Base-by-base conservation (phyloP, 2,113 vertebrate genomes). In the Otis tarda region DNA sequence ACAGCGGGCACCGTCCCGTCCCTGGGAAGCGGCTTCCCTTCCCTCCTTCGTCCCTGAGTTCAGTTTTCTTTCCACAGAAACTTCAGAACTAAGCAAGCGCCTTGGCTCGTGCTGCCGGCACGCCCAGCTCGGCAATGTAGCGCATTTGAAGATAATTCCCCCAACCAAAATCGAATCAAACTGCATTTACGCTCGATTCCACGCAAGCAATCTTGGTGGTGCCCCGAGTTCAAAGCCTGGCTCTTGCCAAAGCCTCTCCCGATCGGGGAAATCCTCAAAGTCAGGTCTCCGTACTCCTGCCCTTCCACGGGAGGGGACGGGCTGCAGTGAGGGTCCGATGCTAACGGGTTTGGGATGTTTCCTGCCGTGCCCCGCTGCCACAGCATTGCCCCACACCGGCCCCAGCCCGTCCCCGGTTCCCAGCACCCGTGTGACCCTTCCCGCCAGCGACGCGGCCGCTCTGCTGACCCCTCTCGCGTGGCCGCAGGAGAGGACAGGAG, bases 21-120 rank as follows among this genome's bases (percentile, higher is more conserved):
- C 43, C 37, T 3, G 20, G 50, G 81, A 73, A 64, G 57, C 70
- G 50, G 68, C 31, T 83, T 39, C 45, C 25, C 5, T 30, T 30
- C 73, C 53, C 41, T 73, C 53, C 14, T 53, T 19, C 17, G 1
- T 10, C 20, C 9, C 3, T 50, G 49, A 45, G 71, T 50, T 24
- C 43, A 16, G 47, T 15, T 75, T 63, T 43, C 21, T 75, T 65
- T 55, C 69, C 24, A 18, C 3, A 81, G 68, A 49, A 63, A 52
- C 63, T 65, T 18, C 37, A 25, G 28, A 63, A 22, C 10, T 4
- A n/a, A 68, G 37, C 0, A 0, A 59, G 69, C 0, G 2, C 64
- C 39, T 41, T 59, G 75, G 73, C 19, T 82, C 30, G 2, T 3
- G 27, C 7, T 43, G 19, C 8, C 5, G 15, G 83, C 65, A 35